A percentile compares a stretch with the other conserved stretches of the same genome.
Evolutionary conservation across 2,888 invertebrate genomes (phyloP).

Genomic region (Neuroscelio doddi): DNA sequence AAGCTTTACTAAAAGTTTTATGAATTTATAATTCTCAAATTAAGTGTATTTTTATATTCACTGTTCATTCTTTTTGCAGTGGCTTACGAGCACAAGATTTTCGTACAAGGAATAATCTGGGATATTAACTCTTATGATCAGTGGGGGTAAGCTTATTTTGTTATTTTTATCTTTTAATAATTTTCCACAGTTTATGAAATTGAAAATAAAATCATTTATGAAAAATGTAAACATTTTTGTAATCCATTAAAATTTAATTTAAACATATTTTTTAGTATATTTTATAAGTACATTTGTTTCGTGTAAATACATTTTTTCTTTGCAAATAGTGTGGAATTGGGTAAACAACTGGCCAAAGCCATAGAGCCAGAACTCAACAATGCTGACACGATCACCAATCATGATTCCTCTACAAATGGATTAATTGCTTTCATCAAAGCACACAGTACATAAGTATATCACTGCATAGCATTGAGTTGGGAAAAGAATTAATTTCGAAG

Average conservation of each 20-base stretch:
- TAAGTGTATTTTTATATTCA: too few species aligned
- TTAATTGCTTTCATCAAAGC: constrained; percentile 95
- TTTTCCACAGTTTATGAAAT: not conserved
- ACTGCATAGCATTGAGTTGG: constrained; percentile 98
- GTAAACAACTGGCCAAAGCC: constrained; percentile 98
- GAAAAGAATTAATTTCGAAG: constrained; percentile 87
- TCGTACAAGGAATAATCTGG: constrained; percentile 98
- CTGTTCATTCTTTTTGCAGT: constrained; percentile 78
- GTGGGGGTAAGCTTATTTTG: constrained; percentile 85
- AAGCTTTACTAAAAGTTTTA: too few species aligned
- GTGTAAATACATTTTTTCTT: constrained; percentile 30
- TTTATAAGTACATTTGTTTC: too few species aligned
- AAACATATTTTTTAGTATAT: too few species aligned
- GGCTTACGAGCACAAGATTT: constrained; percentile 99
- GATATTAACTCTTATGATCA: constrained; percentile 99
- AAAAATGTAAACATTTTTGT: not conserved
- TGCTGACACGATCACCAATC: constrained; percentile 79
- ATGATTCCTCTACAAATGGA: constrained; percentile 97
- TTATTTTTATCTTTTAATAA: constrained; percentile 6
- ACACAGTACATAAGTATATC: constrained; percentile 75
- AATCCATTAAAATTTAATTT: too few species aligned
- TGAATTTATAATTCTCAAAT: too few species aligned
- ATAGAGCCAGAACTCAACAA: constrained; percentile 94
- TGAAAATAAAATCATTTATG: not conserved
- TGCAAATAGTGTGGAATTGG: constrained; percentile 92